Conservation (phyloP, 2,113 vertebrate species). For the Ameiurus melas region DNA sequence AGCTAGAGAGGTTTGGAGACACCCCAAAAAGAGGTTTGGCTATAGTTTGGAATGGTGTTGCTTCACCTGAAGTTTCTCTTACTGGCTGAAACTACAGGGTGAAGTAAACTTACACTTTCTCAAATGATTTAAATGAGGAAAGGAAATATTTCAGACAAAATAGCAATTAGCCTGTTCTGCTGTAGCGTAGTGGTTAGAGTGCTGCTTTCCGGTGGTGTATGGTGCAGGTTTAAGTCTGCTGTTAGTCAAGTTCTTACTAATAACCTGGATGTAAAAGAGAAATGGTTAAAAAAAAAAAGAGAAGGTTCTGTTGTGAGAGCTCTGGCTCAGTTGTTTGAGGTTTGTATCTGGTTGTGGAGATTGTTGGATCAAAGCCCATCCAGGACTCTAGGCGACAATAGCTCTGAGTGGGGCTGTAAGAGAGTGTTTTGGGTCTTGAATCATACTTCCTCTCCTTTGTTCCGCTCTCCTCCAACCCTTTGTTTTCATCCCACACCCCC, state of each 20-base stretch:
- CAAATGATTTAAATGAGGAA: no score
- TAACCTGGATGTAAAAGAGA: not conserved
- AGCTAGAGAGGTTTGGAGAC: not conserved
- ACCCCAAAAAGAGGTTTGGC: not conserved
- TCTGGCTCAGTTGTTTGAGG: not conserved
- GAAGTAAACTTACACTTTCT: not conserved
- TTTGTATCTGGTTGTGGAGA: not conserved
- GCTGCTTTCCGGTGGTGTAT: not conserved
- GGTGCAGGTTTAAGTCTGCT: not conserved
- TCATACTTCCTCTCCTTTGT: not conserved
- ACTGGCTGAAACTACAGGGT: not conserved
- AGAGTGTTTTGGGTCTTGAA: not conserved
- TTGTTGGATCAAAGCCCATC: not conserved
- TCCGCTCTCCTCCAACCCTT: not conserved
- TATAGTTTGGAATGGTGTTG: not conserved
- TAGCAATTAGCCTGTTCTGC: not conserved
- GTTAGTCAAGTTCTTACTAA: not conserved
- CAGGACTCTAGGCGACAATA: not conserved
- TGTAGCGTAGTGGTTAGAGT: not conserved
- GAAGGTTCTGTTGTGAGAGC: fast-evolving
- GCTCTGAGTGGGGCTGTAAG: not conserved
- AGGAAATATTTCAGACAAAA: not conserved
- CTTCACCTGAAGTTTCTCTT: not conserved
- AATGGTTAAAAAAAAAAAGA: not conserved
- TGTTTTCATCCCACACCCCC: not conserved